Percentiles rank a stretch among this genome's conserved stretches.
phyloP scores from a whole-genome alignment of 2,888 invertebrate species.

The Eupithecia inturbata region DNA sequence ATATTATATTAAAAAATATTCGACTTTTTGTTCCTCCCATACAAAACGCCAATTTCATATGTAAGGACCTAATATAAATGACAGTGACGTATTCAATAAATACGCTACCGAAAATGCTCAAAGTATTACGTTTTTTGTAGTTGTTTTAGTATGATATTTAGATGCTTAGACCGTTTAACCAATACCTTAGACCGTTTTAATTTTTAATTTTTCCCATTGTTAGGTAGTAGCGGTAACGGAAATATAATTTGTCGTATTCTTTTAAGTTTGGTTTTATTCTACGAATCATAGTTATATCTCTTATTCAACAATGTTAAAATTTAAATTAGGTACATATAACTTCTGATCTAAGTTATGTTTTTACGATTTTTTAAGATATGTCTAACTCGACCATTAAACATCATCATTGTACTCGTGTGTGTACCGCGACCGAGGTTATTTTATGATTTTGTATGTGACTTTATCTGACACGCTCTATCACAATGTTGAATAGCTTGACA shows the following conservation, averaged over 20 bases:
- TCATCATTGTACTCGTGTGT: not conserved
- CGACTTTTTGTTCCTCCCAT: no score
- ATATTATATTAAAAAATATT: no score
- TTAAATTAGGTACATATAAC: no score
- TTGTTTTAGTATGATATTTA: not conserved
- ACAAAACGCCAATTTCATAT: no score
- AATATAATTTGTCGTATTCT: not conserved
- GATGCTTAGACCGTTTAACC: not conserved
- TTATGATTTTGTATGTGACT: conserved; percentile 30
- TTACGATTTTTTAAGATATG: no score
- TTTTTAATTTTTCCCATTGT: no score
- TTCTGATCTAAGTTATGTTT: no score
- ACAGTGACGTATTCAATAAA: not conserved
- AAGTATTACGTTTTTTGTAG: not conserved
- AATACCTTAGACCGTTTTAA: no score
- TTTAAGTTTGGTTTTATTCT: not conserved
- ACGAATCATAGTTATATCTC: not conserved
- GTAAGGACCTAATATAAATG: not conserved
- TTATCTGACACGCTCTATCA: conserved; percentile 57
- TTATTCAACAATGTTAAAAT: no score
- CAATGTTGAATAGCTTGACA: conserved; percentile 68
- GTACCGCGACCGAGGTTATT: conserved; percentile 1
- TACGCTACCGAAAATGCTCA: not conserved
- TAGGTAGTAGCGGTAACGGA: not conserved
- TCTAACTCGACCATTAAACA: not conserved